Evolutionary conservation across 2,888 invertebrate species (phyloP), one percentile per base, ranked within the genome.

Genomic region (Athalia cordata): DNA sequence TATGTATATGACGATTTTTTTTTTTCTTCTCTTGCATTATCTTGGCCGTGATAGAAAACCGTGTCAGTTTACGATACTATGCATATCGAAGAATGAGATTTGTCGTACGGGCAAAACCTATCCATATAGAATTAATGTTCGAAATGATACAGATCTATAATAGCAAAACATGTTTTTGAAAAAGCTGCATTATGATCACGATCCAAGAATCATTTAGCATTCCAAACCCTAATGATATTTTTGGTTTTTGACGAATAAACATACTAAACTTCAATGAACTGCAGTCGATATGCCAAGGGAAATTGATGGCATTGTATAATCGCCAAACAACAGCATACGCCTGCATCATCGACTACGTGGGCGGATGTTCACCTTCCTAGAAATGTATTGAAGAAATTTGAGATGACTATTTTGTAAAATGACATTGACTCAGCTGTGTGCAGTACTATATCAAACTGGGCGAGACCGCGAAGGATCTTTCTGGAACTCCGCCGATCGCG

Each of bases 401-500:
- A 29, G 2, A 29, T 29, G 29, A 29, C 2, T 29, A 29, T 29
- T 29, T 29, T 29, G 29, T 29, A 29, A 29, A 29, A 29, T 29
- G 55, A 55, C 55, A 55, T 55, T 55, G 55, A 7, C 29, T 29
- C 29, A 29, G 29, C 29, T 29, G 2, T 29, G 2, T 29, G 29
- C 29, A 29, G 29, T 29, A 29, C 2, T 29, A 29, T 29, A 29
- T 29, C 29, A 5, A 52, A 68, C 52, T 59, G n/a, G 9, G 45
- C 57, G 47, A 7, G 47, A 57, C 43, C 55, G 11, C 43, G 43
- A 6, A 52, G 13, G 45, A 47, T 13, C 45, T 45, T 72, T 59
- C 47, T 13, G 15, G 70, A 72, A 72, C 57, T 59, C 47, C 47
- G 57, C 59, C 57, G 57, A 8, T 45, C 45, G 13, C 59, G 13